These are phyloP conservation scores for Tinea semifulvella DNA, from an alignment of 2,888 invertebrate genomes.

Conservation along the genomic window DNA sequence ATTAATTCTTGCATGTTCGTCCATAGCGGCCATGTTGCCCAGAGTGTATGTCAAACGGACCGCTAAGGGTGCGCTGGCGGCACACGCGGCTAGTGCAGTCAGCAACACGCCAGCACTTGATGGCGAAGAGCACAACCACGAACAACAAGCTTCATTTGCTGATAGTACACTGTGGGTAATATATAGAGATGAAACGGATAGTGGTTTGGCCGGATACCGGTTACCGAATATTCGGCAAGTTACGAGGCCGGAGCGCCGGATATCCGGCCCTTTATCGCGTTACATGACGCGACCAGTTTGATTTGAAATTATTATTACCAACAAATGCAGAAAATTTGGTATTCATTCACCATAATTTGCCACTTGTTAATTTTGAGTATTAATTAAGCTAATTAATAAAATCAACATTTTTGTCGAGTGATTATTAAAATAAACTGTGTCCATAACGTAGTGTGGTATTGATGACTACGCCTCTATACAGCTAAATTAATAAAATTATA, in stretches of 20 bases:
- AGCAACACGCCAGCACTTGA: slow-evolving; percentile 66
- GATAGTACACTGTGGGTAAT: slow-evolving; percentile 73
- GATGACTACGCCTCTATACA: no score
- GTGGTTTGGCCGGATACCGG: background rate
- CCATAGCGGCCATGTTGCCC: slow-evolving; percentile 85
- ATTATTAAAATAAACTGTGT: no score
- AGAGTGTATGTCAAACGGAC: slow-evolving; percentile 83
- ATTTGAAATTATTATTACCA: no score
- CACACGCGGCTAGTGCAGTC: slow-evolving; percentile 71
- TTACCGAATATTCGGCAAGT: no score
- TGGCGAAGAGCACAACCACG: slow-evolving; percentile 67
- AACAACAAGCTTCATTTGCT: slow-evolving; percentile 77
- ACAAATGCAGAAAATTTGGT: no score
- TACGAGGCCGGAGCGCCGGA: no score
- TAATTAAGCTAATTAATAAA: background rate
- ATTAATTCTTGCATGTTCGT: slow-evolving; percentile 71
- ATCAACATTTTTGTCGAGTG: no score
- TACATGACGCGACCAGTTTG: no score
- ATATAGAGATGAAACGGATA: background rate
- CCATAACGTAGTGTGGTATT: no score
- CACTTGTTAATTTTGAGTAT: background rate
- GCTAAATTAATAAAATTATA: no score
- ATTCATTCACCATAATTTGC: no score
- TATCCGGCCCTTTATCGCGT: no score
- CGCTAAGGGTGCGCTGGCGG: slow-evolving; percentile 74